Base-by-base conservation (phyloP, 2,797 vertebrate genomes). In the Sebastes hubbsi region DNA sequence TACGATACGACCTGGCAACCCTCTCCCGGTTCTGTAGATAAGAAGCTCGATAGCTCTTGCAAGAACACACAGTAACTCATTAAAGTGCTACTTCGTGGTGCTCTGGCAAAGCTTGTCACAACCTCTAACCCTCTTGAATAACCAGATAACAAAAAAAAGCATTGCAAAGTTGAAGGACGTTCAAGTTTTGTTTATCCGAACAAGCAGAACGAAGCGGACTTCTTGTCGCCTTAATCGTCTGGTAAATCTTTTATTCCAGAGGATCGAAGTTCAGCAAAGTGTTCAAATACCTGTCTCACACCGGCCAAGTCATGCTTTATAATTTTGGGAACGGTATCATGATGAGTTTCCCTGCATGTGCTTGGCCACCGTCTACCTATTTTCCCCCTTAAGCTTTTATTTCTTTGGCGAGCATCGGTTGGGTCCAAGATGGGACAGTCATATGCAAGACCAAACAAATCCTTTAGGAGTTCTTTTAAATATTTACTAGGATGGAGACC, bases 311-410 rank as follows among this genome's bases (percentile, higher is more conserved):
- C 6, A 18, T 46, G 25, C 30, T 74, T 60, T 65, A 60, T 67
- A 79, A 20, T 54, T 22, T n/a, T 27, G 22, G 29, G 36, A 75
- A 62, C 3, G 1, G 52, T 29, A n/a, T 49, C 52, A 1, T 78
- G 36, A 64, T 77, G 75, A 83, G 16, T 73, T 86, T 75, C 46
- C 69, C 78, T 32, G 46, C 60, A n/a, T 11, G 42, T 58, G 27
- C 64, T 66, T 67, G 72, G 72, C 58, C 59, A 14, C 46, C 0
- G 42, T 80, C 34, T 25, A 52, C 25, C 10, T 18, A 8, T 65
- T 74, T 72, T 54, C 27, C 63, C n/a, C 4, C 24, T 10, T 1
- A 2, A 58, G 13, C 20, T 78, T 25, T 67, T 1, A 34, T 66
- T 38, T 29, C 27, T 63, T 58, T 11, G 27, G n/a, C 1, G 2